Evolutionary conservation across 2,888 invertebrate species (phyloP).

Genomic region (Odontocolon sp.): DNA sequence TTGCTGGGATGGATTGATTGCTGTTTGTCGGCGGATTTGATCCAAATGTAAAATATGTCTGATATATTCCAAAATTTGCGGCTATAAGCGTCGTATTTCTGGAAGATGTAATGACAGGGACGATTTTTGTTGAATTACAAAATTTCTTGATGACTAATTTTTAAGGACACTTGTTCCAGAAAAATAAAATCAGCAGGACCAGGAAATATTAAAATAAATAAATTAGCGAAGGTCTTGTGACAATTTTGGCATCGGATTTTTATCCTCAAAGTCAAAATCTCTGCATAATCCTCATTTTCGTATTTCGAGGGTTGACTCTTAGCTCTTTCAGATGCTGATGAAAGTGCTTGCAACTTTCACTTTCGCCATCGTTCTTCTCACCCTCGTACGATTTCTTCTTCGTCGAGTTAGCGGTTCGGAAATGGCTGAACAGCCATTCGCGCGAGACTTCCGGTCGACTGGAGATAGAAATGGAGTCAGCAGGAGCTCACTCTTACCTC

Average conservation of each 20-base stretch:
- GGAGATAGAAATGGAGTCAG: constrained; percentile 79
- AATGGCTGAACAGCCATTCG: constrained; percentile 80
- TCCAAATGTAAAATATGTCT: not conserved
- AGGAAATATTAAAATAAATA: not conserved
- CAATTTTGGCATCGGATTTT: not conserved
- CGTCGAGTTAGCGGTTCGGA: constrained; percentile 69
- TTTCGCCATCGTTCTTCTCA: constrained; percentile 66
- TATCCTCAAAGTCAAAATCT: constrained; percentile 11
- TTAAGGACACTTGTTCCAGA: not conserved
- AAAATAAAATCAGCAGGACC: not conserved
- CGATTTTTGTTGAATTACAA: no score
- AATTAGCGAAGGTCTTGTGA: not conserved
- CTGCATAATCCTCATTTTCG: constrained; percentile 14
- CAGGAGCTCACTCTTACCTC: constrained; percentile 35
- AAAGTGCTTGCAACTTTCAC: constrained; percentile 56
- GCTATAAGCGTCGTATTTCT: not conserved
- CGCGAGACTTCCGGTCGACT: constrained; percentile 78
- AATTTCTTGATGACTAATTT: no score
- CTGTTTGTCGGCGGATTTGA: no score
- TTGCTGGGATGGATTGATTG: no score
- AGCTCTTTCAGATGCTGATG: constrained; percentile 8
- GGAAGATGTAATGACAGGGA: not conserved
- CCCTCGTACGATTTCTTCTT: constrained; percentile 66
- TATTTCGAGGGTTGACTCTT: constrained; percentile 39
- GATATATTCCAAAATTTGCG: not conserved